phyloP scores from a whole-genome alignment of 2,113 vertebrate species.

The Herpailurus yagouaroundi region DNA sequence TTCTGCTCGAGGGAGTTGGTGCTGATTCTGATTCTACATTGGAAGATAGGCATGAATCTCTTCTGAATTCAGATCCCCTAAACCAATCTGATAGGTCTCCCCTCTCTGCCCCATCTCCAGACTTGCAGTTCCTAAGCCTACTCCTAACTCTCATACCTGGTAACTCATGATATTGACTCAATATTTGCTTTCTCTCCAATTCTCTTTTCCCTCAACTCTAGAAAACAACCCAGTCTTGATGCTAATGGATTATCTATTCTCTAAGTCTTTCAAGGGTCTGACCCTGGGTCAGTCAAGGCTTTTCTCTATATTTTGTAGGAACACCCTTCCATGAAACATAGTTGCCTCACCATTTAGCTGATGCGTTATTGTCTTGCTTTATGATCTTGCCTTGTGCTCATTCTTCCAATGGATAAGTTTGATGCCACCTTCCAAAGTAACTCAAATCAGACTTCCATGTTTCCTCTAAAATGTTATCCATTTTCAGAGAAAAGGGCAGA shows the following conservation, averaged over 20 bases:
- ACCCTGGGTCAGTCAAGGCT: neutral
- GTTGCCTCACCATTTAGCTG: neutral
- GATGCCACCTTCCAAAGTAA: neutral
- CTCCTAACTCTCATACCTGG: neutral
- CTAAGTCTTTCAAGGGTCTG: neutral
- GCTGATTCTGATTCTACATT: neutral
- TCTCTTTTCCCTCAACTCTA: neutral
- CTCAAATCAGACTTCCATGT: neutral
- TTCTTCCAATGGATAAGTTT: neutral
- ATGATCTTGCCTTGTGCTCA: slow-evolving; percentile 1
- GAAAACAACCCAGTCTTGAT: neutral
- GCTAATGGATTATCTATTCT: neutral
- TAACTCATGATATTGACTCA: neutral
- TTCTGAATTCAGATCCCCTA: neutral
- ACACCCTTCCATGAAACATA: neutral
- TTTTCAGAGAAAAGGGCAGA: neutral
- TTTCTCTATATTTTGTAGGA: neutral
- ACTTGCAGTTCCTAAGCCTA: neutral
- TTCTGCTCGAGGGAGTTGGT: neutral
- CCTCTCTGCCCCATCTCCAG: neutral
- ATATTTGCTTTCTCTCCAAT: neutral
- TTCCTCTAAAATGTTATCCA: neutral
- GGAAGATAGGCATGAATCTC: neutral
- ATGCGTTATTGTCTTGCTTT: neutral
- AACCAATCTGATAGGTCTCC: neutral